Evolutionary conservation across 2,888 invertebrate genomes (phyloP), one percentile per base, ranked within the genome.

Genomic region (Pyrrhia umbra): DNA sequence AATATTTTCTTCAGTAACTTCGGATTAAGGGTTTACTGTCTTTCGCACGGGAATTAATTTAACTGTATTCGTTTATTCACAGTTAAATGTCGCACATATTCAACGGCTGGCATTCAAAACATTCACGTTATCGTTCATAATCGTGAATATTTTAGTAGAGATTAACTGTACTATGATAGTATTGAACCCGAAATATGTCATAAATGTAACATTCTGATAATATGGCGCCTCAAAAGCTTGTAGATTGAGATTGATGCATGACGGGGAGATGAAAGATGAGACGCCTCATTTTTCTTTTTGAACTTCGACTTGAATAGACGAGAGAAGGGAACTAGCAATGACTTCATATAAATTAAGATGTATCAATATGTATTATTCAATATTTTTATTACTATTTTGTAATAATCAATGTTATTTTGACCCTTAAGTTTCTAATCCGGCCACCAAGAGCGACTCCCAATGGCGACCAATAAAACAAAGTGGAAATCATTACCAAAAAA

Each of bases 391-490:
- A 51, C 37, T 51, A 16, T 47, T 51, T 37, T 20, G 56, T 40
- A 21, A 40, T 46, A 15, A 43, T 42, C 30, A 55, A 51, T 18
- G 18, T 20, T 42, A 20, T 27, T 6, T 0, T 18, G 21, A 21
- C 13, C 43, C 15, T 51, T 39, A n/a, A 45, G 40, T 64, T 65
- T 59, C 15, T 68, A 50, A 70, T 56, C 16, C 43, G 58, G 49
- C 63, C 68, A 68, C 63, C 61, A 67, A 57, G 45, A 40, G 60
- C 16, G 79, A 42, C 56, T 43, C 47, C 62, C 47, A 57, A 65
- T 50, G 64, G 67, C 30, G 57, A 67, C 56, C 64, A 73, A 68
- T 70, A 78, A 80, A 77, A 65, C 25, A 45, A 58, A 74, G 50
- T 55, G 56, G 27, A 64, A 68, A 68, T 42, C 43, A 51, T 58